These are phyloP conservation scores for Drosophila nigrodunni DNA, from an alignment of 1,140 invertebrate species.

Conservation along the genomic window DNA sequence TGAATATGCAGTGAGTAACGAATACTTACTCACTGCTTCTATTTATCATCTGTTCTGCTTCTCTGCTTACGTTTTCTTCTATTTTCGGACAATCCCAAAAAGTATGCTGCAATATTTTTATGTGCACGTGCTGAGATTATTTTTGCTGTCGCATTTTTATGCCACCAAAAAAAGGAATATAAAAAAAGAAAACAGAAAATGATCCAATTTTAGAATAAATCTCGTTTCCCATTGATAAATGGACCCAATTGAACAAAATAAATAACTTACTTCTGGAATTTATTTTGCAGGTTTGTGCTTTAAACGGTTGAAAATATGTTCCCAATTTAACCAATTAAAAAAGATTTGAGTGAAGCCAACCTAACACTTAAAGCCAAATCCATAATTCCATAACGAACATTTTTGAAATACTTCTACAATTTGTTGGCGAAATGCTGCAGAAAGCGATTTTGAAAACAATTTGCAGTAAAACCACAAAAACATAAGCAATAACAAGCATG, in stretches of 20 bases:
- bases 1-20: constrained; percentile 48
- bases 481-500: constrained; percentile 10
- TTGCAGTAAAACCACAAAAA: constrained; percentile 8
- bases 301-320: neutral
- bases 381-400: neutral
- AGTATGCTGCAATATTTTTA: constrained; percentile 20
- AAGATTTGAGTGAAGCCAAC: too few species aligned
- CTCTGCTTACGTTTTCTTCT: neutral
- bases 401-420: neutral
- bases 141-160: constrained; percentile 10
- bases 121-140: constrained; percentile 13
- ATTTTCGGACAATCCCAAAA: constrained; percentile 4
- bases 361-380: too few species aligned
- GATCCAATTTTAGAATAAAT: constrained; percentile 18
- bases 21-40: neutral
- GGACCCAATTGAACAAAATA: neutral
- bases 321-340: neutral
- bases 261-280: constrained; percentile 5
- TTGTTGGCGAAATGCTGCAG: constrained; percentile 11
- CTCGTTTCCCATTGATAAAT: constrained; percentile 15
- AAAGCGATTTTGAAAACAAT: constrained; percentile 8
- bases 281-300: constrained; percentile 7
- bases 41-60: neutral
- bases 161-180: too few species aligned
- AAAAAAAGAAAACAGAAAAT: constrained; percentile 16